Evolutionary conservation across 2,113 vertebrate species (phyloP).

Genomic region (Rhinoderma darwinii): DNA sequence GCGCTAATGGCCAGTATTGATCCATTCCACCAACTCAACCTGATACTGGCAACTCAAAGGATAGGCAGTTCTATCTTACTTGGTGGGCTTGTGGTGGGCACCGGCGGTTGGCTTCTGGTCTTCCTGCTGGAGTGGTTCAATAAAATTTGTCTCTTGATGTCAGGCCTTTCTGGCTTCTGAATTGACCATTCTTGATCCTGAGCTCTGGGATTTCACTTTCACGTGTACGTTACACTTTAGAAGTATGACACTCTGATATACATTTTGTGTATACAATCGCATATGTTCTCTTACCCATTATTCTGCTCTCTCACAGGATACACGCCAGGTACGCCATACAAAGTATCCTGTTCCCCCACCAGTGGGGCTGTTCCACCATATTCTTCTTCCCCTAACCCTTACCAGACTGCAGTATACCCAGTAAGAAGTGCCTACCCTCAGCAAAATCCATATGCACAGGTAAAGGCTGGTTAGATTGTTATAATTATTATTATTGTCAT

Average conservation of each 20-base stretch:
- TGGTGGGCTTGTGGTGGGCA: no score
- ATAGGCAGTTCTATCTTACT: no score
- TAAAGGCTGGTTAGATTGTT: slow-evolving; percentile 61
- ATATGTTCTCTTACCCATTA: background rate
- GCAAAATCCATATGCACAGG: slow-evolving; percentile 97
- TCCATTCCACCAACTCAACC: no score
- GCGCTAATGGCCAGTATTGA: no score
- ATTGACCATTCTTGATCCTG: no score
- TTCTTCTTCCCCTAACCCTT: slow-evolving; percentile 91
- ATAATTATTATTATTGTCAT: no score
- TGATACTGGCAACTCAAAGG: no score
- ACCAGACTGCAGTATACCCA: slow-evolving; percentile 90
- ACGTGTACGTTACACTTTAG: background rate
- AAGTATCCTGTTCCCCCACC: slow-evolving; percentile 96
- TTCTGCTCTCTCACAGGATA: slow-evolving; percentile 79
- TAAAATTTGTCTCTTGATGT: no score
- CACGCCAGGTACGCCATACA: slow-evolving; percentile 92
- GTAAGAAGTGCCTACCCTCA: slow-evolving; percentile 96
- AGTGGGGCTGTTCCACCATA: slow-evolving; percentile 91
- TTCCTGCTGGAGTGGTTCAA: no score
- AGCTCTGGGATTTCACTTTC: background rate
- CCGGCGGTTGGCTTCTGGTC: no score
- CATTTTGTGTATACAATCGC: background rate
- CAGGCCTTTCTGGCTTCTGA: no score
- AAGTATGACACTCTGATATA: background rate